phyloP scores from a whole-genome alignment of 2,888 invertebrate species.

The Diloba caeruleocephala region DNA sequence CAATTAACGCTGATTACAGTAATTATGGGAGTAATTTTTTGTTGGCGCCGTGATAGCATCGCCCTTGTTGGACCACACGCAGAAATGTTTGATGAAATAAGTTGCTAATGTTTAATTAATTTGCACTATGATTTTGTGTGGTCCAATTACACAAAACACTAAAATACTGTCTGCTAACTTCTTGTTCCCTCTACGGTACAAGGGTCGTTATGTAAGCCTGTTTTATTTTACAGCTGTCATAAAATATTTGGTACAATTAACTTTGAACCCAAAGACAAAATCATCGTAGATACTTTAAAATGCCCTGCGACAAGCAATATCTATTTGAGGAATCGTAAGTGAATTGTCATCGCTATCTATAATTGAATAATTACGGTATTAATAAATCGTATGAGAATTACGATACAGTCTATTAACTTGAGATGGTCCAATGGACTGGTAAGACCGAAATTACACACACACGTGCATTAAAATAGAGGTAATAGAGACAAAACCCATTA shows the following conservation, averaged over 20 bases:
- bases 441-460: constrained; percentile 13
- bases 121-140: constrained; percentile 41
- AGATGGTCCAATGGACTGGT: constrained; percentile 13
- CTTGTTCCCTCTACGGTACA: constrained; percentile 16
- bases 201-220: constrained; percentile 17
- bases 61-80: constrained; percentile 42
- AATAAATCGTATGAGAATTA: constrained; percentile 23
- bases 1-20: constrained; percentile 76
- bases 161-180: constrained; percentile 38
- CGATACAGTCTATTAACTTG: constrained; percentile 30
- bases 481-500: constrained; percentile 22
- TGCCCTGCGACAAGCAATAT: constrained; percentile 4
- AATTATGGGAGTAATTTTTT: constrained; percentile 69
- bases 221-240: constrained; percentile 19
- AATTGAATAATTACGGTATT: constrained; percentile 36
- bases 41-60: constrained; percentile 38
- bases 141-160: constrained; percentile 30
- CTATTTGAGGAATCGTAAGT: background rate
- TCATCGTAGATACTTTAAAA: background rate
- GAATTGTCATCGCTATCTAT: constrained; percentile 22
- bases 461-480: constrained; percentile 8
- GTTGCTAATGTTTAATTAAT: constrained; percentile 42
- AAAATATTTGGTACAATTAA: constrained; percentile 36
- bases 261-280: constrained; percentile 6
- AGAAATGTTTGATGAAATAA: constrained; percentile 47